Percentiles rank a stretch among this genome's conserved stretches.
Conservation (phyloP, 2,113 vertebrate genomes). For the Porphyrio hochstetteri region DNA sequence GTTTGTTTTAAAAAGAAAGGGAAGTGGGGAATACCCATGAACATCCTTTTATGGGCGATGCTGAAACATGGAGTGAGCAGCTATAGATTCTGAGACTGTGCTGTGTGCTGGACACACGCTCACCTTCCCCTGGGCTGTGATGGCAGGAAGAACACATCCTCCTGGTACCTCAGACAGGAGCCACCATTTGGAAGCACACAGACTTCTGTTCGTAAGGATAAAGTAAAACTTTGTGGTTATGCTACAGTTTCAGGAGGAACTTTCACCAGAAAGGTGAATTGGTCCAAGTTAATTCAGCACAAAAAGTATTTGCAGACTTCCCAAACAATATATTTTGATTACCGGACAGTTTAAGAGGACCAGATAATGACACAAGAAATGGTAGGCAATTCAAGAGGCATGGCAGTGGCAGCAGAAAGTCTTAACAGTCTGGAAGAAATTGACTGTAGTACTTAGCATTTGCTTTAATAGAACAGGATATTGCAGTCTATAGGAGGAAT, state of each 20-base stretch:
- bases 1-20: background rate
- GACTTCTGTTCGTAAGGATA: background rate
- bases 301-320: background rate
- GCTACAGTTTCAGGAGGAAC: background rate
- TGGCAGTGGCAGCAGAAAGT: background rate
- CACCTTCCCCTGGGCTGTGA: background rate
- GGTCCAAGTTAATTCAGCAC: background rate
- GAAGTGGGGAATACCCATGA: background rate
- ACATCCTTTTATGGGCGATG: background rate
- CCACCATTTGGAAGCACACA: accelerated
- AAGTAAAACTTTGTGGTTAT: background rate
- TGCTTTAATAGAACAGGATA: background rate
- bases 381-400: background rate
- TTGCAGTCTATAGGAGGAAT: background rate
- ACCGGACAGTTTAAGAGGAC: background rate
- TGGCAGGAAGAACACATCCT: accelerated
- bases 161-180: background rate
- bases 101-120: accelerated
- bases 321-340: background rate
- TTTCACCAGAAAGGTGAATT: background rate
- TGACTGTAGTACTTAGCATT: background rate
- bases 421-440: background rate
- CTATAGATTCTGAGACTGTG: background rate
- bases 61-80: background rate
- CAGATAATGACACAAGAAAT: background rate